Base-by-base conservation (phyloP, 2,888 invertebrate genomes). In the Molorchus minor region DNA sequence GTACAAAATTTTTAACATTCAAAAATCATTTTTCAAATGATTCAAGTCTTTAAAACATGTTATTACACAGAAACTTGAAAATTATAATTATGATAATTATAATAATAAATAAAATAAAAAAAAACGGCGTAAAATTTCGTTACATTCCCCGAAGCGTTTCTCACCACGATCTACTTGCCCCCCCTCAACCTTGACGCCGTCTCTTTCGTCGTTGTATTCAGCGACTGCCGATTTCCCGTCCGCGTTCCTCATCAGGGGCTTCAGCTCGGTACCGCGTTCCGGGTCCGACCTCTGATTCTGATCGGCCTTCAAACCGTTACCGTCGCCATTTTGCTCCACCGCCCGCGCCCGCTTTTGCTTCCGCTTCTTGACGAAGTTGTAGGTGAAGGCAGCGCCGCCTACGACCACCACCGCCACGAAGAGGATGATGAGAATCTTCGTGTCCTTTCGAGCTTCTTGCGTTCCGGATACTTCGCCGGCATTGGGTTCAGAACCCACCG, bases 401-500 rank as follows among this genome's bases (percentile, higher is more conserved):
- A 84, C 76, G 2, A 84, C 79, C 77, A 85, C 82, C 1, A 84
- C 84, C 3, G 82, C 84, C 13, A 84, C 82, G 21, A 86, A 81
- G 16, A 86, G 77, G 30, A 83, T 83, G 46, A 86, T 81, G 75
- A 62, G 81, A 75, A 71, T 64, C 13, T 63, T 74, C 17, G 70
- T 73, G 61, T 75, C 71, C 62, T 73, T 74, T 20, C 67, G 49
- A 3, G 61, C 60, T 44, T 36, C 53, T 38, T 43, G 38, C 55
- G 60, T 53, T 57, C 62, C 19, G 2, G 64, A 20, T 38, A 62
- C 64, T 44, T 63, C 64, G 7, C 67, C 65, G 3, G 62, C 51
- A 20, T 57, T 67, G 35, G 71, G 64, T 33, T 56, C 80, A n/a
- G n/a, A n/a, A n/a, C 78, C 62, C 59, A 5, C 30, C 8, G 33